Evolutionary conservation across 2,888 invertebrate genomes (phyloP), one percentile per base, ranked within the genome.

Genomic region (Ornithoptera alexandrae): DNA sequence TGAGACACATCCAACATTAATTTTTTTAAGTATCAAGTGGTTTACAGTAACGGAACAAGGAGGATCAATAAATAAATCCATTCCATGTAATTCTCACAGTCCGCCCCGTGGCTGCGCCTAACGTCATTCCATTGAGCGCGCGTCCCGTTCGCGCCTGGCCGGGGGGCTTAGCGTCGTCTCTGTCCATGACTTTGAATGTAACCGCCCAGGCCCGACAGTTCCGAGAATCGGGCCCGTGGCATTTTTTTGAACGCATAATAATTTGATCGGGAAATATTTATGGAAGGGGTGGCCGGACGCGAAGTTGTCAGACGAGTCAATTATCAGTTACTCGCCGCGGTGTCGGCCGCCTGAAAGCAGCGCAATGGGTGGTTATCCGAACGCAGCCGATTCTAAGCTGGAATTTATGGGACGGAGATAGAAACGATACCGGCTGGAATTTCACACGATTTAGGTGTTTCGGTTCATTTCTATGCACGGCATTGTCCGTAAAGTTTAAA

Each of bases 231-330:
- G 82, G 82, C 88, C 90, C 85, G 87, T 89, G 87, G 90, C 86
- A 87, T 89, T 91, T 92, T 92, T 70, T 92, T 90, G 85, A 82
- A 82, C 84, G 87, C 86, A 89, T 90, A 88, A 90, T 91, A 91
- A 92, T 92, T 92, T 90, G 90, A 92, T 92, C 88, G 90, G 92
- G 90, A 90, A 92, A 92, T 92, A 92, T 92, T 92, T 91, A 90
- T 91, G 89, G 90, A 90, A 89, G 86, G 91, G 90, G 88, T 89
- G 88, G 85, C 85, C 86, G 88, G 87, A 84, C 88, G 86, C 81
- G 79, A 77, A 83, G 82, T 81, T 80, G 87, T 81, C 82, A 78
- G 83, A 91, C 91, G 87, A 89, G 90, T 91, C 90, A 92, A 92
- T 92, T 92, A 92, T 86, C 89, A 85, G 85, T 75, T 81, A 76